These are phyloP conservation scores for Acanthacorydalis orientalis DNA, from an alignment of 2,888 invertebrate species.

Conservation along the genomic window DNA sequence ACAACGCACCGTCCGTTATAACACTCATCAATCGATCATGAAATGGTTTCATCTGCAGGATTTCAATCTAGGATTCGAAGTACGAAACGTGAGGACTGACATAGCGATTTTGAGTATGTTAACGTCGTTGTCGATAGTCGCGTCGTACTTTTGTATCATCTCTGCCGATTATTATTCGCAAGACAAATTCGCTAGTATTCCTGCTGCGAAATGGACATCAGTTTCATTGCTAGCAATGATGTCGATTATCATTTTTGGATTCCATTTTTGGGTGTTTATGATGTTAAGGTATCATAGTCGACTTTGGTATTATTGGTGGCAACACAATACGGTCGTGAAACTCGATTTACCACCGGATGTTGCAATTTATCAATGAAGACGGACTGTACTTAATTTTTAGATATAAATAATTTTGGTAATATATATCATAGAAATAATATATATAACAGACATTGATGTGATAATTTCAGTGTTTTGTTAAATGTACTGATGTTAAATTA, in stretches of 20 bases:
- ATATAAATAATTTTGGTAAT: too few relatives aligned
- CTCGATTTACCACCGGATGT: slow-evolving; percentile 19
- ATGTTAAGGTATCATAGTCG: slow-evolving; percentile 29
- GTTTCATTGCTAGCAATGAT: slow-evolving; percentile 30
- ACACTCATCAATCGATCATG: slow-evolving; percentile 33
- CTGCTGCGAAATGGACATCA: slow-evolving; percentile 30
- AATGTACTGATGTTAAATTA: too few relatives aligned
- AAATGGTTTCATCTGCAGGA: slow-evolving; percentile 36
- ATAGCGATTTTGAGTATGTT: slow-evolving; percentile 34
- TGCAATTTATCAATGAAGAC: too few relatives aligned
- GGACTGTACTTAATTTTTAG: too few relatives aligned
- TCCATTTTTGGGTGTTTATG: slow-evolving; percentile 32
- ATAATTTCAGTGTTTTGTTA: too few relatives aligned
- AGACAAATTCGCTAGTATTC: slow-evolving; percentile 26
- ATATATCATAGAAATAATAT: too few relatives aligned
- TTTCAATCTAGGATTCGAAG: slow-evolving; percentile 17
- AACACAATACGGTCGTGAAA: slow-evolving; percentile 30
- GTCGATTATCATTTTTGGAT: slow-evolving; percentile 30
- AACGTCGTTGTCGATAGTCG: slow-evolving; percentile 35
- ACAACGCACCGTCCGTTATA: slow-evolving; percentile 41
- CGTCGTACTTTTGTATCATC: slow-evolving; percentile 31
- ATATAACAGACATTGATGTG: too few relatives aligned
- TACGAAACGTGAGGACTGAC: slow-evolving; percentile 29
- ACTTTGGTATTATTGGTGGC: slow-evolving; percentile 38
- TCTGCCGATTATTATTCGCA: slow-evolving; percentile 32